phyloP scores from a whole-genome alignment of 2,113 vertebrate species.

The Erythrolamprus reginae region DNA sequence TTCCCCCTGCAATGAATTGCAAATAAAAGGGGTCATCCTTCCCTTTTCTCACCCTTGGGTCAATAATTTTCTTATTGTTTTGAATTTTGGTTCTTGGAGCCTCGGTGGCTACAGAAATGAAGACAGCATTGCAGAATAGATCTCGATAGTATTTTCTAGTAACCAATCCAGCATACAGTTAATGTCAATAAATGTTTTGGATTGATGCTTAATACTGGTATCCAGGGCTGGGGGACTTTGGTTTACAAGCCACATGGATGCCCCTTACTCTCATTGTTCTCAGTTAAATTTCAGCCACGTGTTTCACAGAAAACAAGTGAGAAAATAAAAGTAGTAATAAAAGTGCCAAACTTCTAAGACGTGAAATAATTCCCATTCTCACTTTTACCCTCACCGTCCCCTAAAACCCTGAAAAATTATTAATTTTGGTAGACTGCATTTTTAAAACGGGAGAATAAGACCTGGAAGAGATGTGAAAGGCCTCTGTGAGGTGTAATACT shows the following conservation, averaged over 20 bases:
- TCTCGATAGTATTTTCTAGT: not conserved
- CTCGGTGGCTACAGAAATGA: not conserved
- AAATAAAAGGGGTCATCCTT: not conserved
- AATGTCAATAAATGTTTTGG: not conserved
- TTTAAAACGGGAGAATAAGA: not conserved
- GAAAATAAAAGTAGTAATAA: not conserved
- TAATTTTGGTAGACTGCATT: not conserved
- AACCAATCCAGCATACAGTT: not conserved
- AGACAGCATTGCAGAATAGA: not conserved
- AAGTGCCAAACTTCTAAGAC: not conserved
- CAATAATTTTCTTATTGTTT: not conserved
- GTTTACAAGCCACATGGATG: not conserved
- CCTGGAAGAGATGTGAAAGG: not conserved
- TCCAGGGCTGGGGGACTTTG: not conserved
- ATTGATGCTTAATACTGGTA: not conserved
- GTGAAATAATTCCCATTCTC: not conserved
- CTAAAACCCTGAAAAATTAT: not conserved
- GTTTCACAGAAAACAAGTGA: not conserved
- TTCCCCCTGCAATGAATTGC: not conserved
- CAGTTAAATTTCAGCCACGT: not conserved
- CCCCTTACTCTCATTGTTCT: not conserved
- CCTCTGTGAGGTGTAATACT: not conserved
- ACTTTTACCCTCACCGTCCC: not conserved
- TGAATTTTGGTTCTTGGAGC: not conserved
- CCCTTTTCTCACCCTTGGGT: not conserved